Conservation (phyloP, 2,888 invertebrate genomes). For the Bugulina stolonifera region DNA sequence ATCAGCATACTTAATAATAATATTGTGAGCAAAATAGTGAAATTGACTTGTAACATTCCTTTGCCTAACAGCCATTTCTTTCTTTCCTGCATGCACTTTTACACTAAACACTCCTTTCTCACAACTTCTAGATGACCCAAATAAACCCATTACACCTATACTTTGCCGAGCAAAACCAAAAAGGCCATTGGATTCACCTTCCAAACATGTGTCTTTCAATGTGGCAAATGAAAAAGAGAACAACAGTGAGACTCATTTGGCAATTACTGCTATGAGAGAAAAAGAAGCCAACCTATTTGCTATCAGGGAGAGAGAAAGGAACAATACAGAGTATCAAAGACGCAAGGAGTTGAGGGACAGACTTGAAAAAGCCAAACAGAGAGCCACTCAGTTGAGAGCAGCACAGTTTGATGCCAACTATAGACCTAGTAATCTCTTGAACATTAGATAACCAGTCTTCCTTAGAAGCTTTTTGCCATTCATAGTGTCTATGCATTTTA, state of each 20-base stretch:
- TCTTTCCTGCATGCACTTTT: too few relatives aligned
- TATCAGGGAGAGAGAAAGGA: conserved; percentile 1
- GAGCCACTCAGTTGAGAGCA: conserved; percentile 34
- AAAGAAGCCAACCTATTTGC: conserved; percentile 5
- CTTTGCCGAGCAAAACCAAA: conserved; percentile 32
- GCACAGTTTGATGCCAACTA: conserved; percentile 32
- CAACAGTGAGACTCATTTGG: conserved; percentile 32
- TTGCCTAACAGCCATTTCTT: too few relatives aligned
- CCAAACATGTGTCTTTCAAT: conserved; percentile 44
- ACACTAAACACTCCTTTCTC: not conserved
- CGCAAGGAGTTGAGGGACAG: conserved; percentile 38
- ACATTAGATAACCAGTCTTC: too few relatives aligned
- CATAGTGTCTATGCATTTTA: too few relatives aligned
- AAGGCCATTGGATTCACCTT: conserved; percentile 39
- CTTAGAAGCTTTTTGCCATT: too few relatives aligned
- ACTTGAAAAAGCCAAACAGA: conserved; percentile 36
- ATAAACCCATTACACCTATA: conserved; percentile 17
- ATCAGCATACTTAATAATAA: not conserved
- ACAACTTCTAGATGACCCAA: not conserved
- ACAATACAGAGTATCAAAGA: conserved; percentile 30
- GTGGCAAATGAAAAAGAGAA: conserved; percentile 39
- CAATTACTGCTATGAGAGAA: conserved; percentile 30
- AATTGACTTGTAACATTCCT: too few relatives aligned
- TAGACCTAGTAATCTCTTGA: conserved; percentile 24
- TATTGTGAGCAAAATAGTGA: too few relatives aligned